These are phyloP conservation scores for Galeopsomyia nigrocyanea DNA, from an alignment of 2,888 invertebrate genomes.

Conservation along the genomic window DNA sequence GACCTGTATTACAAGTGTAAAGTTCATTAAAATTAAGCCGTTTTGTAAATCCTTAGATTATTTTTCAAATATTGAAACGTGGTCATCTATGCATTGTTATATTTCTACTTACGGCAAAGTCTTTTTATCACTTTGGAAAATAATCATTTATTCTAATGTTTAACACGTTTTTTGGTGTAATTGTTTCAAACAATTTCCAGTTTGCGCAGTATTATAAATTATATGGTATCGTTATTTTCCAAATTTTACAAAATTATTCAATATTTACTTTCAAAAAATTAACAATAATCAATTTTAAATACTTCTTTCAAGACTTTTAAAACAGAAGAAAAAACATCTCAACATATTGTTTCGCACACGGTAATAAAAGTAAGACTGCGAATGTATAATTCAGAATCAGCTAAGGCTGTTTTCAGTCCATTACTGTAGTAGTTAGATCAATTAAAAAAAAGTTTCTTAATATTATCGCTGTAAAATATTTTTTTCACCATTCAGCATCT, in stretches of 20 bases:
- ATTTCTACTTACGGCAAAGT: slow-evolving; percentile 33
- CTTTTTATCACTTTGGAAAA: slow-evolving; percentile 42
- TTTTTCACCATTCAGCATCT: slow-evolving; percentile 97
- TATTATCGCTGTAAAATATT: slow-evolving; percentile 30
- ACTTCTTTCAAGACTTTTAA: slow-evolving; percentile 27
- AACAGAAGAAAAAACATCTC: slow-evolving; percentile 29
- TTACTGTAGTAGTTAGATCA: slow-evolving; percentile 30
- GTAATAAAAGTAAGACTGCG: slow-evolving; percentile 39
- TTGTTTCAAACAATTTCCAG: slow-evolving; percentile 5
- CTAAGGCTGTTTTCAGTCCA: slow-evolving; percentile 37
- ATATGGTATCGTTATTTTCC: slow-evolving; percentile 10
- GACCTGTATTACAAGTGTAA: background rate
- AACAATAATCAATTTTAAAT: slow-evolving; percentile 32
- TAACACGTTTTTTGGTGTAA: slow-evolving; percentile 21
- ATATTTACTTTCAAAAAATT: slow-evolving; percentile 26
- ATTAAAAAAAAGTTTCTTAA: slow-evolving; percentile 28
- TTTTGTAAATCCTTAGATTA: slow-evolving; percentile 42
- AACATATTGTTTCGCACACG: slow-evolving; percentile 24
- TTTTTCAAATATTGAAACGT: slow-evolving; percentile 33
- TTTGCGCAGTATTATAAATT: slow-evolving; percentile 23
- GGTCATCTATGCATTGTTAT: slow-evolving; percentile 33
- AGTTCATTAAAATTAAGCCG: background rate
- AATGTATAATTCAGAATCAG: slow-evolving; percentile 39
- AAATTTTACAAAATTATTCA: slow-evolving; percentile 22
- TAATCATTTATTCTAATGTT: slow-evolving; percentile 26